Conservation (phyloP, 37 sponge, comb jelly and placozoan genomes). For the Hormiphora californensis region DNA sequence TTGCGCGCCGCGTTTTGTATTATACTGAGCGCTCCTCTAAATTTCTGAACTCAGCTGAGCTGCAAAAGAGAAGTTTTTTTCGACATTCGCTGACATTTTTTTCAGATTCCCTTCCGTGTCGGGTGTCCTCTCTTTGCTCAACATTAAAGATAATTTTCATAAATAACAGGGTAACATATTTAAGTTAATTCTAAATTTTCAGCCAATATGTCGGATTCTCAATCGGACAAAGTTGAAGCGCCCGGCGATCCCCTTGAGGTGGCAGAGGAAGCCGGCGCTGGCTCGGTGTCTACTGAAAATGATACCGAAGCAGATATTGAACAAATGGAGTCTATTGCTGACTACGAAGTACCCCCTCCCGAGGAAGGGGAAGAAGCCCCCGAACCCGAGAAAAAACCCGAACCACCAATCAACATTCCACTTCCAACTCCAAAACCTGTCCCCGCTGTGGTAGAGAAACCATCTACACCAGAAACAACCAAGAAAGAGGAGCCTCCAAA, state of each 20-base stretch:
- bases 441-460: not conserved
- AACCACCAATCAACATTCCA: not conserved
- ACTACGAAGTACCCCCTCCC: not conserved
- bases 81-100: too few species aligned
- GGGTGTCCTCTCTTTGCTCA: too few species aligned
- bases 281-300: constrained; percentile 35
- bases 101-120: too few species aligned
- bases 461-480: not conserved
- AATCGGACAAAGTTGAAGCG: too few species aligned
- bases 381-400: not conserved
- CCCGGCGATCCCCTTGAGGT: not conserved
- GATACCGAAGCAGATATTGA: constrained; percentile 41
- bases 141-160: too few species aligned
- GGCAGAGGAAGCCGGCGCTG: not conserved
- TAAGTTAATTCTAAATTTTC: not conserved
- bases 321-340: constrained; percentile 42
- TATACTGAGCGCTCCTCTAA: too few species aligned
- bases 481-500: not conserved
- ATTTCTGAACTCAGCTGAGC: too few species aligned
- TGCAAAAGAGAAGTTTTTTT: too few species aligned
- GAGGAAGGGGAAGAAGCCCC: not conserved
- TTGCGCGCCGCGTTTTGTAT: too few species aligned
- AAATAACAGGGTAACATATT: not conserved
- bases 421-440: not conserved
- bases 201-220: constrained; percentile 21